Percentiles rank a stretch among this genome's conserved stretches.
These are phyloP conservation scores for Phyllostomus discolor DNA, from an alignment of 2,113 vertebrate species.

Conservation along the genomic window DNA sequence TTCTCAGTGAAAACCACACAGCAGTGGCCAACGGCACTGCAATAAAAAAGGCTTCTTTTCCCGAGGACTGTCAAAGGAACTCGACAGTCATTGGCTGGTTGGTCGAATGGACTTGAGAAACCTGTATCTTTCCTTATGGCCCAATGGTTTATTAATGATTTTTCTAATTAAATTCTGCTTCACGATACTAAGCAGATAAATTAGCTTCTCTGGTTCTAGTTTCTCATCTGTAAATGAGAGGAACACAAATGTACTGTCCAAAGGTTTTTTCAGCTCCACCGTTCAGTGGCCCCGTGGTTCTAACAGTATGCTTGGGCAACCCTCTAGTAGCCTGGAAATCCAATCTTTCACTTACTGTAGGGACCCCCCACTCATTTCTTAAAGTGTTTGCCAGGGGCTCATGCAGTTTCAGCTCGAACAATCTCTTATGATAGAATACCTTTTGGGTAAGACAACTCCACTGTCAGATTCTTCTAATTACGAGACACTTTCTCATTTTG, in stretches of 20 bases:
- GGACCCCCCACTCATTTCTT: neutral
- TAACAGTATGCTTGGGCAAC: neutral
- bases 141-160: slow-evolving; percentile 10
- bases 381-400: neutral
- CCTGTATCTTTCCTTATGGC: neutral
- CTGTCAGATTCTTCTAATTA: neutral
- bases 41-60: slow-evolving; percentile 49
- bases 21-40: neutral
- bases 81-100: neutral
- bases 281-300: neutral
- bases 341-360: neutral
- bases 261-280: neutral
- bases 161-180: neutral
- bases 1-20: slow-evolving; percentile 21
- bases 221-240: slow-evolving; percentile 8
- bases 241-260: neutral
- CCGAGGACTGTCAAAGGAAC: neutral
- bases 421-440: neutral
- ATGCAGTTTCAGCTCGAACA: neutral
- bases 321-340: neutral
- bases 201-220: neutral
- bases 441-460: neutral
- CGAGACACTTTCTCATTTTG: neutral
- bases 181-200: neutral
- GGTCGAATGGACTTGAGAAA: neutral